Evolutionary conservation across 1,140 invertebrate genomes (phyloP).

Genomic region (Lanistes nyassanus): DNA sequence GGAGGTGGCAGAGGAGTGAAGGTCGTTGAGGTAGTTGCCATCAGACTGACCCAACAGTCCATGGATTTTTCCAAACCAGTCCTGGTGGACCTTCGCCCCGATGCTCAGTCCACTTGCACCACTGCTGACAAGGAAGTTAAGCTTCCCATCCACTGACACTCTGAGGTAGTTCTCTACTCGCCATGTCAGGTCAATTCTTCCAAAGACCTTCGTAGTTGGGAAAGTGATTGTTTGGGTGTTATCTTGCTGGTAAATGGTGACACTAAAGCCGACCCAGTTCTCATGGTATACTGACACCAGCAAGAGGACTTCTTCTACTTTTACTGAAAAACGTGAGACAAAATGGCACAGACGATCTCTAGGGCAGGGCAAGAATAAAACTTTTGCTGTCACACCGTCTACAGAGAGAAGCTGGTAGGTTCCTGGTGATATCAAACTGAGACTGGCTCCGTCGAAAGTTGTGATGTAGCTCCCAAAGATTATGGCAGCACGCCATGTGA

Average conservation of each 20-base stretch:
- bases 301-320: conserved; percentile 17
- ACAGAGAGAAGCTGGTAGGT: conserved; percentile 31
- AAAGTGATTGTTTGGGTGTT: not conserved
- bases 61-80: conserved; percentile 4
- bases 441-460: conserved; percentile 35
- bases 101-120: conserved; percentile 8
- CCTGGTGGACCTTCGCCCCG: conserved; percentile 13
- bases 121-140: conserved; percentile 29
- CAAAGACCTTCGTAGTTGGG: conserved; percentile 7
- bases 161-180: conserved; percentile 14
- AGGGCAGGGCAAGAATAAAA: conserved; percentile 39
- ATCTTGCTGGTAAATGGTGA: not conserved
- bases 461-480: conserved; percentile 35
- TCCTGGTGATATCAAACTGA: conserved; percentile 33
- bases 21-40: conserved; percentile 18
- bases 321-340: conserved; percentile 35
- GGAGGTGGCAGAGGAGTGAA: not conserved
- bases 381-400: conserved; percentile 25
- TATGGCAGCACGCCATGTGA: conserved; percentile 18
- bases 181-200: conserved; percentile 31
- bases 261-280: not conserved
- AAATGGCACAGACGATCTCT: conserved; percentile 29
- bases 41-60: conserved; percentile 22
- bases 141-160: conserved; percentile 20
- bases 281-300: conserved; percentile 16